Evolutionary conservation across 2,888 invertebrate genomes (phyloP).

Genomic region (Phyllotreta cruciferae): DNA sequence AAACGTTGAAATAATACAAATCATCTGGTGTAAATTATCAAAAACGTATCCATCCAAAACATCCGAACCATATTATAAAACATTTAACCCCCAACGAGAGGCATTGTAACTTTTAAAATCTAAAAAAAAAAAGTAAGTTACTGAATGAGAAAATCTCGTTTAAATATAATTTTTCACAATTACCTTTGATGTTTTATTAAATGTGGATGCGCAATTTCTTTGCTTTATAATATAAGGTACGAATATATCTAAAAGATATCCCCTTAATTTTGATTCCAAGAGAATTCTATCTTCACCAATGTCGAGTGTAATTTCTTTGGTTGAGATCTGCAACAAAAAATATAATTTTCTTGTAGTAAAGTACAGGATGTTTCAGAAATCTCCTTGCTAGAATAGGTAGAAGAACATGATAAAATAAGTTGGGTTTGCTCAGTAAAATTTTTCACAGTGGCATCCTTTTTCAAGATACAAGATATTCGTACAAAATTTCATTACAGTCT

Average conservation of each 20-base stretch:
- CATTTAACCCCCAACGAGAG: constrained; percentile 51
- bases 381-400: too few relatives aligned
- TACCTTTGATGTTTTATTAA: constrained; percentile 61
- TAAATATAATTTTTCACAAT: constrained; percentile 21
- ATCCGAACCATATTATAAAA: too few relatives aligned
- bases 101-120: constrained; percentile 58
- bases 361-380: neutral
- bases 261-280: constrained; percentile 68
- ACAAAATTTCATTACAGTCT: too few relatives aligned
- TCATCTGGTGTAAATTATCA: too few relatives aligned
- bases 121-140: constrained; percentile 44
- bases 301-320: constrained; percentile 71
- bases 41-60: too few relatives aligned
- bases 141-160: too few relatives aligned
- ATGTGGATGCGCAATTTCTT: constrained; percentile 62
- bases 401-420: too few relatives aligned
- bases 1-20: too few relatives aligned
- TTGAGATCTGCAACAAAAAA: constrained; percentile 61
- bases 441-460: too few relatives aligned
- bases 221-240: constrained; percentile 72
- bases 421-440: too few relatives aligned
- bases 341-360: neutral
- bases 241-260: constrained; percentile 73
- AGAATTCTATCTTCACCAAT: constrained; percentile 79
- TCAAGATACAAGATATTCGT: too few relatives aligned